phyloP scores from a whole-genome alignment of 1,140 invertebrate genomes.

The Harpegnathos saltator region DNA sequence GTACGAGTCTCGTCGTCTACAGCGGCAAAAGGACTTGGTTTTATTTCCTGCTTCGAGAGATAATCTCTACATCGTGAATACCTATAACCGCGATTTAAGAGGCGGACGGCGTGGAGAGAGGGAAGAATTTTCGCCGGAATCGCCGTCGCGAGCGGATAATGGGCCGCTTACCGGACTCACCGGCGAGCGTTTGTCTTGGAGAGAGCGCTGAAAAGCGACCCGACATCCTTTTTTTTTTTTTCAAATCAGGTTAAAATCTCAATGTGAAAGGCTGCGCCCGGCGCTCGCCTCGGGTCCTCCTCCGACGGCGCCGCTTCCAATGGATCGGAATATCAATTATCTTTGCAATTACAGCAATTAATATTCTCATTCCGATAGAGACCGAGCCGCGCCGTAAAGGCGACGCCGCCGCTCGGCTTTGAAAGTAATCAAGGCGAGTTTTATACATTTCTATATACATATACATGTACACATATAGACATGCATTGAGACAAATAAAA shows the following conservation, averaged over 20 bases:
- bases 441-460: conserved; percentile 3
- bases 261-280: conserved; percentile 36
- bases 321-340: conserved; percentile 60
- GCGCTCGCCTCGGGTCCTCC: conserved; percentile 10
- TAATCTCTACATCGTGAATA: too few species aligned
- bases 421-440: conserved; percentile 30
- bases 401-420: conserved; percentile 29
- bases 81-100: too few species aligned
- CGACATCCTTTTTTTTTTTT: conserved; percentile 35
- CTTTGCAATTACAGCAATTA: conserved; percentile 60
- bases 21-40: not conserved
- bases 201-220: conserved; percentile 7
- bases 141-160: not conserved
- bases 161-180: too few species aligned
- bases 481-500: conserved; percentile 41
- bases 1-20: not conserved
- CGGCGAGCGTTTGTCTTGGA: not conserved
- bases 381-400: conserved; percentile 48
- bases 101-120: too few species aligned
- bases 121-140: not conserved
- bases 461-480: too few species aligned
- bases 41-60: too few species aligned
- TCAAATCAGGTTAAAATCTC: conserved; percentile 54
- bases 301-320: conserved; percentile 27
- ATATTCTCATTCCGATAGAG: conserved; percentile 51